Evolutionary conservation across 1,140 invertebrate species (phyloP), one percentile per base, ranked within the genome.

Genomic region (Hyphantria cunea): DNA sequence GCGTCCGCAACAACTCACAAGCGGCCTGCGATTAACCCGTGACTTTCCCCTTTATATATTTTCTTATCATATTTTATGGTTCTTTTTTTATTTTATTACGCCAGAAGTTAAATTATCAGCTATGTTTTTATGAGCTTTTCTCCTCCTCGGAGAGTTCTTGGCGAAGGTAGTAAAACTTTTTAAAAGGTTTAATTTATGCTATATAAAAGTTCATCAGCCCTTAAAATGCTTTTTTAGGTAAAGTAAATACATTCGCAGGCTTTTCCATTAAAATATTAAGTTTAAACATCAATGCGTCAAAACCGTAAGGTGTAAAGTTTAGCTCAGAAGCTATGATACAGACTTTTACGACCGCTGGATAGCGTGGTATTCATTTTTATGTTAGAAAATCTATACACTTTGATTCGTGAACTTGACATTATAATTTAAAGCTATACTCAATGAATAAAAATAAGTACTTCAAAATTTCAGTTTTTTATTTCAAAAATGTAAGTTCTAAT

Each of bases 51-150:
- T 6, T 45, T 7, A 47, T 55, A 34, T 47, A 47, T 33, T 11
- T 55, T 45, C 37, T 47, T 47, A 55, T 45, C 53, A 45, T 55
- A 55, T 55, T 58, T 58, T 49, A 58, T 14, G 44, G 12, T 12
- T 31, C 55, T 37, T 31, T 12, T n/a, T 39, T 49, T 48, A 58
- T 49, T 49, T 49, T 44, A 14, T 49, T 49, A 45, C 33, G 44
- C 14, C 44, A 58, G 48, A 58, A 58, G 32, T 39, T 39, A 31
- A 39, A 15, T 58, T 49, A 39, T 31, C 55, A 37, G 32, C 31
- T 0, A 48, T 14, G 13, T 48, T 48, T 48, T 56, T 58, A 58
- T 34, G 55, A 31, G 33, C 31, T 48, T n/a, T 58, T 37, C 39
- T 25, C 17, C 5, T 25, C 5, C 5, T 25, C 5, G 17, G 5